A percentile compares a stretch with the other conserved stretches of the same genome.
Conservation (phyloP, 2,797 vertebrate species). For the Tokudaia tokunoshimensis region DNA sequence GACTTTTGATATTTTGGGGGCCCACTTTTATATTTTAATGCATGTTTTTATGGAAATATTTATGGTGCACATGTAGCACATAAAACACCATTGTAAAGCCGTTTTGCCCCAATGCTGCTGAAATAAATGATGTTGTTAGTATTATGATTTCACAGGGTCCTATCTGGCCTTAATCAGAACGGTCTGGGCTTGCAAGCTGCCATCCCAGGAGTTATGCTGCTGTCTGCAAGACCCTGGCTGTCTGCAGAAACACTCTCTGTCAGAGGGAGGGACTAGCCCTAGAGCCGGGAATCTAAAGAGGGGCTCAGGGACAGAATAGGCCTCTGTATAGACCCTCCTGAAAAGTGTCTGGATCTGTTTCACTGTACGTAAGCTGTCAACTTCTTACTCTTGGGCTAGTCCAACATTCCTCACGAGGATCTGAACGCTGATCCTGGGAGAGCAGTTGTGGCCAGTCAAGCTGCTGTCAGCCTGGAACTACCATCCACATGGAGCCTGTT, state of each 20-base stretch:
- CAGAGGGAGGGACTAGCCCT: rapidly evolving
- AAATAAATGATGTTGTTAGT: constrained; percentile 87
- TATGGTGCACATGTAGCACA: constrained; percentile 86
- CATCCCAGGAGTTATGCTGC: constrained; percentile 69
- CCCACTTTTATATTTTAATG: constrained; percentile 87
- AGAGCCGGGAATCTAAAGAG: not conserved
- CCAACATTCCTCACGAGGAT: rapidly evolving
- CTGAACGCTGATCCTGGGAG: rapidly evolving
- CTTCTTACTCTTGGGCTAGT: not conserved
- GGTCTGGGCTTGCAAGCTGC: constrained; percentile 84
- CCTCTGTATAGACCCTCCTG: not conserved
- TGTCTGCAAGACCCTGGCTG: constrained; percentile 76
- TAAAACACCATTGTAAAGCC: constrained; percentile 88
- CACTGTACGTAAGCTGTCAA: not conserved
- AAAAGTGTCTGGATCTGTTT: not conserved
- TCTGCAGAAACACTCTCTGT: constrained; percentile 77
- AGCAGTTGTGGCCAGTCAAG: rapidly evolving
- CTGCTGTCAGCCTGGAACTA: not conserved
- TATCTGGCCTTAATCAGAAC: constrained; percentile 87
- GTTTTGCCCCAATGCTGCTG: constrained; percentile 83
- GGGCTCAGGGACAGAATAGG: rapidly evolving
- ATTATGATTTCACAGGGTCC: constrained; percentile 85
- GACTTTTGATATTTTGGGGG: constrained; percentile 86
- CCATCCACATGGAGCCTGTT: not conserved
- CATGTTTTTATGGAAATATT: constrained; percentile 90